These are phyloP conservation scores for Solenopsis invicta DNA, from an alignment of 1,140 invertebrate genomes.

Conservation along the genomic window DNA sequence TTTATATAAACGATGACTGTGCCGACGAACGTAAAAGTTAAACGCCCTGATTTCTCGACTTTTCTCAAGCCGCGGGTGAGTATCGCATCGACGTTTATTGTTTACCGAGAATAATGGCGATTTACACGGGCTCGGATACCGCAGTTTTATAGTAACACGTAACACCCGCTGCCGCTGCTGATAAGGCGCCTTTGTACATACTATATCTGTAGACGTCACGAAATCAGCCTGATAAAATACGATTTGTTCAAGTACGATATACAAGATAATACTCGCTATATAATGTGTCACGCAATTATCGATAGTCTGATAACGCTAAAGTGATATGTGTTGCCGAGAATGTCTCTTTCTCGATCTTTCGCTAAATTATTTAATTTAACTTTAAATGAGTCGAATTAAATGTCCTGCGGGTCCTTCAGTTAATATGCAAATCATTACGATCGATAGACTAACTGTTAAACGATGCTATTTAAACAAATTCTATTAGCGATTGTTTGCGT, in stretches of 20 bases:
- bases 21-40: background rate
- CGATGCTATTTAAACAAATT: background rate
- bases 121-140: slow-evolving; percentile 59
- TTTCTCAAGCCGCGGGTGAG: background rate
- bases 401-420: background rate
- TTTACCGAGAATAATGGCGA: slow-evolving; percentile 58
- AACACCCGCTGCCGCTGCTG: slow-evolving; percentile 67
- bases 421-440: background rate
- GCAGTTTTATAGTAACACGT: slow-evolving; percentile 66
- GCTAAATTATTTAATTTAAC: slow-evolving; percentile 1
- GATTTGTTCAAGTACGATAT: slow-evolving; percentile 57
- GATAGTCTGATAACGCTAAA: slow-evolving; percentile 10
- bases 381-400: background rate
- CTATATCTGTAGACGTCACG: slow-evolving; percentile 71
- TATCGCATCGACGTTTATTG: slow-evolving; percentile 29
- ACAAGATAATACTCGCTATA: slow-evolving; percentile 51
- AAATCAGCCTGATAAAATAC: slow-evolving; percentile 64
- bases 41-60: slow-evolving; percentile 20
- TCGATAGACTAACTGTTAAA: background rate
- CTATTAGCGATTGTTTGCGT: background rate
- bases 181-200: slow-evolving; percentile 69
- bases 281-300: slow-evolving; percentile 36
- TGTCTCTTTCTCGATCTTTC: background rate
- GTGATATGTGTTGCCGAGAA: background rate
- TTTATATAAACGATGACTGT: slow-evolving; percentile 24